Base-by-base conservation (phyloP, 2,888 invertebrate species). In the Clusia tigrina region DNA sequence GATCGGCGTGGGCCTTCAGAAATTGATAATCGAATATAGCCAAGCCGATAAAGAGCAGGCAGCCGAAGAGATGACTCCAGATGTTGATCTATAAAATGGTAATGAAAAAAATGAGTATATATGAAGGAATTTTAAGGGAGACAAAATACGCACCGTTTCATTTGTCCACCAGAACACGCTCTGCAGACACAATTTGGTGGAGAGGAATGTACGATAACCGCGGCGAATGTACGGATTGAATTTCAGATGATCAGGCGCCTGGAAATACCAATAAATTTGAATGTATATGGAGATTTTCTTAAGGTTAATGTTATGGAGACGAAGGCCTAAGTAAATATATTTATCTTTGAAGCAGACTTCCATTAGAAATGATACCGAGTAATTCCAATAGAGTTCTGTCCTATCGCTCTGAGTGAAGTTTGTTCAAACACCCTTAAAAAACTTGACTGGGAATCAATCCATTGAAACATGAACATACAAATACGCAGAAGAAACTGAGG, bases 101-200 rank as follows among this genome's bases (percentile, higher is more conserved):
- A 12, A n/a, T 18, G 22, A 9, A 22, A 20, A 9, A 52, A 52
- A 22, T 20, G 9, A 52, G 18, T 56, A 15, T n/a, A 32, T 42
- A n/a, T n/a, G 32, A 53, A 25, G 18, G 2, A n/a, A 24, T 46
- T 46, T 15, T 46, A 10, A 17, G 3, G 46, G 46, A 2, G 2
- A 1, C 18, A 32, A 32, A 32, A 32, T 3, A 58, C 71, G 73
- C 59, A 82, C 82, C 1, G 96, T 97, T 84, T 98, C 98, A 82
- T 98, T 98, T 62, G 94, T 96, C 95, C 96, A 95, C 91, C 95
- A 93, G 85, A 97, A 95, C 79, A 95, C 87, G 82, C 96, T 96
- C 86, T 94, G 93, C 81, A 95, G 85, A 79, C 95, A 95, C 72
- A 94, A 85, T 80, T 88, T 89, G n/a, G 92, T 91, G 5, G 91